A percentile compares a stretch with the other conserved stretches of the same genome.
phyloP scores from a whole-genome alignment of 2,113 vertebrate species.

The Pachypanchax playfairii region DNA sequence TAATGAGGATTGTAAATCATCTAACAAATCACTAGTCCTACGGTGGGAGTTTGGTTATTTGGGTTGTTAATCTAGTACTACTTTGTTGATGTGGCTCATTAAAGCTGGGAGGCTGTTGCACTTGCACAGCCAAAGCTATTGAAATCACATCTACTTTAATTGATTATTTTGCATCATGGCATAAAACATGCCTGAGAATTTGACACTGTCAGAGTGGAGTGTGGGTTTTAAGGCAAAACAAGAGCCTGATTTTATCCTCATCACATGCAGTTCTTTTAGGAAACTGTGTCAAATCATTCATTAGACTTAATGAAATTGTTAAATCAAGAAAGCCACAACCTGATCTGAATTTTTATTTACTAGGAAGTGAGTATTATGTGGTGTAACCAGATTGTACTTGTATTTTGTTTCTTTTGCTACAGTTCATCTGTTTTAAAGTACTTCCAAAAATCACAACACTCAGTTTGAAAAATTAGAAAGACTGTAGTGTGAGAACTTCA shows the following conservation, averaged over 20 bases:
- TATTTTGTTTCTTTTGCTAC: too few relatives aligned
- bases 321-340: too few relatives aligned
- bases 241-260: slow-evolving; percentile 29
- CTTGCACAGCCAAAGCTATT: slow-evolving; percentile 15
- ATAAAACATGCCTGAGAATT: slow-evolving; percentile 17
- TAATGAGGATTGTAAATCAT: slow-evolving; percentile 38
- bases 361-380: too few relatives aligned
- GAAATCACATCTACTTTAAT: slow-evolving; percentile 33
- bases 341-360: too few relatives aligned
- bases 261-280: not conserved
- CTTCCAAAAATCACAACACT: not conserved
- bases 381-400: too few relatives aligned
- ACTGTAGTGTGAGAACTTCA: not conserved
- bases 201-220: slow-evolving; percentile 18
- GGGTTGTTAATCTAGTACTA: slow-evolving; percentile 28
- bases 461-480: not conserved
- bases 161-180: slow-evolving; percentile 27
- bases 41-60: slow-evolving; percentile 33
- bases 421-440: not conserved
- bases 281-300: not conserved
- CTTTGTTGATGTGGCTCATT: slow-evolving; percentile 50
- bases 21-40: slow-evolving; percentile 29
- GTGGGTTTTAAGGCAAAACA: slow-evolving; percentile 25
- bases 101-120: slow-evolving; percentile 27
- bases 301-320: not conserved